Percentiles rank a stretch among this genome's conserved stretches.
phyloP scores from a whole-genome alignment of 2,113 vertebrate genomes.

The Chiloscyllium plagiosum region DNA sequence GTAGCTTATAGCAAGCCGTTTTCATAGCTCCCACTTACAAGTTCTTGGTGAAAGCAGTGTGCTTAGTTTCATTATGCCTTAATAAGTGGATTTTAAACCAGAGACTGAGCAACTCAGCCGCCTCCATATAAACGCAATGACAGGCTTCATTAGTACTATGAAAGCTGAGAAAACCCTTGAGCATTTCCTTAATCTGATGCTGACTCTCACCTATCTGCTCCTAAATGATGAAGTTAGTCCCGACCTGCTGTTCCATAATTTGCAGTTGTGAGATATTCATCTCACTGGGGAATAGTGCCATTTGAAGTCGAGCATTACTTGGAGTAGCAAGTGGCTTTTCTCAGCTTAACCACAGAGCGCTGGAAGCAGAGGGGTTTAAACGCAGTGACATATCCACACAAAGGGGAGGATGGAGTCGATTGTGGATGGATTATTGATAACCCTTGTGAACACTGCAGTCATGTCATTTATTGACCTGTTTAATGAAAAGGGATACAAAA shows the following conservation, averaged over 20 bases:
- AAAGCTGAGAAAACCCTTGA: conserved; percentile 38
- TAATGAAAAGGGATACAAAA: neutral
- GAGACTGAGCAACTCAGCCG: conserved; percentile 34
- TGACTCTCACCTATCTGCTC: conserved; percentile 37
- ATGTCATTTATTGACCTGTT: conserved; percentile 1
- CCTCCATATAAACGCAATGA: conserved; percentile 35
- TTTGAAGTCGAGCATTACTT: conserved; percentile 32
- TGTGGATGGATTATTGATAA: neutral
- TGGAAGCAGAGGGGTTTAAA: conserved; percentile 11
- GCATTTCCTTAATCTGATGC: conserved; percentile 36
- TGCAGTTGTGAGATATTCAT: conserved; percentile 36
- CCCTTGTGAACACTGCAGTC: neutral
- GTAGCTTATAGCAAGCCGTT: conserved; percentile 22
- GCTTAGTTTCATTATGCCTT: conserved; percentile 38
- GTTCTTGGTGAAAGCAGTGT: conserved; percentile 19
- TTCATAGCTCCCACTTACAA: conserved; percentile 34
- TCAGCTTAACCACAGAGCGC: neutral
- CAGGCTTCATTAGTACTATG: conserved; percentile 38
- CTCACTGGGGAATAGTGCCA: conserved; percentile 37
- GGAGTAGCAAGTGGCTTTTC: conserved; percentile 31
- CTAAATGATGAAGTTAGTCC: conserved; percentile 37
- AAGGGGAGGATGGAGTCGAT: too few relatives aligned
- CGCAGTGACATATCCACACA: neutral
- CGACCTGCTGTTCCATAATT: conserved; percentile 37
- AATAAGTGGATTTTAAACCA: conserved; percentile 38